Base-by-base conservation (phyloP, 2,888 invertebrate species). In the Acleris holmiana region DNA sequence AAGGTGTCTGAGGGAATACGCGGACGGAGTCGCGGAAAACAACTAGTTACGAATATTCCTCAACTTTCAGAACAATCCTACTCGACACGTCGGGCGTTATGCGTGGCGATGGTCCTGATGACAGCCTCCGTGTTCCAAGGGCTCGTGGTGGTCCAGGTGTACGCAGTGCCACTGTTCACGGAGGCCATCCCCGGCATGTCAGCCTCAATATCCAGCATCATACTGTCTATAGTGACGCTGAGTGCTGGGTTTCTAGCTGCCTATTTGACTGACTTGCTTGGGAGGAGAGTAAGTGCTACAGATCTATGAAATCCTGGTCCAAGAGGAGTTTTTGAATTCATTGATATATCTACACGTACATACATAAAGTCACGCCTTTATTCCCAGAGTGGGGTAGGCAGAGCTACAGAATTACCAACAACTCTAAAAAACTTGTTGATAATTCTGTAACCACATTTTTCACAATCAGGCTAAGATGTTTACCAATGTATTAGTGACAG, bases 121-220 rank as follows among this genome's bases (percentile, higher is more conserved):
- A 67, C 65, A 0, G 53, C 65, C 3, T 51, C 70, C 13, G 71
- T 77, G n/a, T 75, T 76, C 69, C 78, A 78, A 68, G 80, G 80
- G 0, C 64, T 76, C 48, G 64, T 73, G n/a, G 73, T 73, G 13
- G 69, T 79, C 4, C 76, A 77, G 55, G 74, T 78, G 17, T 79
- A 75, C 60, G 74, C 76, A 0, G 73, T 75, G 61, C 75, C 75
- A 0, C 61, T 80, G 3, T 79, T 79, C 71, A 6, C 46, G 0
- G 58, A 69, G 44, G 76, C 77, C 0, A 67, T 76, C 5, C 78
- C 80, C 1, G 68, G 51, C n/a, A 69, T 76, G 71, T 70, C 78
- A 0, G 41, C 79, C 0, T 76, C 74, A 0, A 17, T 74, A 0
- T 74, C 74, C 61, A 73, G 75, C 19, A 68, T 80, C 4, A 10